Percentiles rank a stretch among this genome's conserved stretches.
These are phyloP conservation scores for Thaumatotibia leucotreta DNA, from an alignment of 1,140 invertebrate genomes.

Conservation along the genomic window DNA sequence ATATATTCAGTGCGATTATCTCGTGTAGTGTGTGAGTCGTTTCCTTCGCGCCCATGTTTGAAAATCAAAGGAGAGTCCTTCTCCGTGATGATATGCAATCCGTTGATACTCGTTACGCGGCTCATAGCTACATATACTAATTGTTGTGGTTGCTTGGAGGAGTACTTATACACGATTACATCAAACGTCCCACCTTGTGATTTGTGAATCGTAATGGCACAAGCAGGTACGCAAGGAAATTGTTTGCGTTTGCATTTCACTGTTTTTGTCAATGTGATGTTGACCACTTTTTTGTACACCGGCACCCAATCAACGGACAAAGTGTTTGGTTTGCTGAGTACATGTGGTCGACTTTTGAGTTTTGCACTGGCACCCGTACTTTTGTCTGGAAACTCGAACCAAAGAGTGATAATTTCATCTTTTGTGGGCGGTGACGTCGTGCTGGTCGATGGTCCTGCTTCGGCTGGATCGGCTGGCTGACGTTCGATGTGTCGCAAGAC, in stretches of 20 bases:
- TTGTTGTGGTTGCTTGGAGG: constrained; percentile 26
- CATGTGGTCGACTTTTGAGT: constrained; percentile 10
- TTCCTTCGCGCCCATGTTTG: constrained; percentile 25
- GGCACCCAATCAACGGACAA: constrained; percentile 25
- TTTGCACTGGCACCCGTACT: constrained; percentile 17
- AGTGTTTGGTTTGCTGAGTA: constrained; percentile 27
- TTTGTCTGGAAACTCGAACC: constrained; percentile 39
- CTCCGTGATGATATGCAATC: constrained; percentile 30
- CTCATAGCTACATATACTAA: constrained; percentile 41
- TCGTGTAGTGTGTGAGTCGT: constrained; percentile 28
- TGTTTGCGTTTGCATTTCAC: constrained; percentile 32
- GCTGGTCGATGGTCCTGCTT: constrained; percentile 32
- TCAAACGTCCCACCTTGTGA: constrained; percentile 26
- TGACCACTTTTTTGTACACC: constrained; percentile 29
- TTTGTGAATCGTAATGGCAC: constrained; percentile 30
- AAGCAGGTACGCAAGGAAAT: constrained; percentile 31
- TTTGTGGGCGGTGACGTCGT: constrained; percentile 36
- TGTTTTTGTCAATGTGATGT: constrained; percentile 22
- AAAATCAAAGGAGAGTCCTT: constrained; percentile 27
- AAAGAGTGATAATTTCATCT: constrained; percentile 39
- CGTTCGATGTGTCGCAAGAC: constrained; percentile 31
- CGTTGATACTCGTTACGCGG: constrained; percentile 36
- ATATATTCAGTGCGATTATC: no score
- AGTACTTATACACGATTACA: constrained; percentile 32
- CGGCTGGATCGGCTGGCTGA: constrained; percentile 25